Percentiles rank a stretch among this genome's conserved stretches.
Evolutionary conservation across 1,140 invertebrate species (phyloP).

Genomic region (Uloborus diversus): DNA sequence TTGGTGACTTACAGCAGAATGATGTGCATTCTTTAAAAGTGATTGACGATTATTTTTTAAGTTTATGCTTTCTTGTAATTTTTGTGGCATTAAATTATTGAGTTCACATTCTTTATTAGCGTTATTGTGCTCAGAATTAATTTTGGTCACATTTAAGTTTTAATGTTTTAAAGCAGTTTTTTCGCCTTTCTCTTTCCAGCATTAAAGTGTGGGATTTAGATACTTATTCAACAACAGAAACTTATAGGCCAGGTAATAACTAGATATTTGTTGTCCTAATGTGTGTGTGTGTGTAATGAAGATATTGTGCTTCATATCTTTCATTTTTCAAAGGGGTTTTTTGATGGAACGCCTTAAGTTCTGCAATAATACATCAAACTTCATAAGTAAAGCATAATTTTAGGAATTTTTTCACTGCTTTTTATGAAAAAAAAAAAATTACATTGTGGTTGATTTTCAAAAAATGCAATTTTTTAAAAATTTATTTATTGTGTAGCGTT

Average conservation of each 20-base stretch:
- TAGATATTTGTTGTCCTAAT: slow-evolving; percentile 15
- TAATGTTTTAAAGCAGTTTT: neutral
- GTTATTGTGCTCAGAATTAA: too few species aligned
- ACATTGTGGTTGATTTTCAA: too few species aligned
- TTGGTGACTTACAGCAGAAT: too few species aligned
- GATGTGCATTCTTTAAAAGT: too few species aligned
- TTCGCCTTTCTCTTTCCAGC: slow-evolving; percentile 59
- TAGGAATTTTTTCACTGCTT: neutral
- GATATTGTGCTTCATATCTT: neutral
- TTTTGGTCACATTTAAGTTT: too few species aligned
- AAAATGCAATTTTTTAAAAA: too few species aligned
- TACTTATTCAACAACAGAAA: slow-evolving; percentile 57
- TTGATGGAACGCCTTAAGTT: neutral
- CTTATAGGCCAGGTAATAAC: slow-evolving; percentile 60
- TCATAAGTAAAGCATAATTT: neutral
- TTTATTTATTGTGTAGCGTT: too few species aligned
- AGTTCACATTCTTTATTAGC: too few species aligned
- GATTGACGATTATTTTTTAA: too few species aligned
- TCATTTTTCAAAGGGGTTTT: neutral
- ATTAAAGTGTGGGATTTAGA: slow-evolving; percentile 63
- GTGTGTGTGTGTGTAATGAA: neutral
- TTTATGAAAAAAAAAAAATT: neutral
- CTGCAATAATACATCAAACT: neutral
- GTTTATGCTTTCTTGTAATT: too few species aligned
- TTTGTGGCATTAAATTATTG: too few species aligned